A percentile compares a stretch with the other conserved stretches of the same genome.
These are phyloP conservation scores for Vollenhovia emeryi DNA, from an alignment of 1,140 invertebrate species.

Conservation along the genomic window DNA sequence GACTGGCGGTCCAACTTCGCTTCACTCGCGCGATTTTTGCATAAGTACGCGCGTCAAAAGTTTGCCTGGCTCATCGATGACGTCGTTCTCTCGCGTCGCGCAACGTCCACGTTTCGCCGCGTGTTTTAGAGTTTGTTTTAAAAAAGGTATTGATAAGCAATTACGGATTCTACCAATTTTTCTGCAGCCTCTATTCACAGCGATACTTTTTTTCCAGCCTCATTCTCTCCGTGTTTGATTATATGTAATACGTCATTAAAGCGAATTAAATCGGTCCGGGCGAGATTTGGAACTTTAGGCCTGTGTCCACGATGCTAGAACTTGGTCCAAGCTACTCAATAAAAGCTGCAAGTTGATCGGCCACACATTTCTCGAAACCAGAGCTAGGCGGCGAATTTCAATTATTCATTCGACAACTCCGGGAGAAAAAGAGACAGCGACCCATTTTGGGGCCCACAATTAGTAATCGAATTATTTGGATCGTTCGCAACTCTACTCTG, in stretches of 20 bases:
- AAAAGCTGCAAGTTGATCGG: too few species aligned
- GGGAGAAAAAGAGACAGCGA: too few species aligned
- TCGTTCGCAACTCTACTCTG: too few species aligned
- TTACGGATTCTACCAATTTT: background rate
- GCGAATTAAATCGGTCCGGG: background rate
- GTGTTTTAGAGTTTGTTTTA: background rate
- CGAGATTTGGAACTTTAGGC: too few species aligned
- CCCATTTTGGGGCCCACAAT: too few species aligned
- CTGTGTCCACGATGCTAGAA: too few species aligned
- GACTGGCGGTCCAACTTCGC: background rate
- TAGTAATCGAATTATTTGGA: too few species aligned
- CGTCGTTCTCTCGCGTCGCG: background rate
- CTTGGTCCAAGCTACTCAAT: too few species aligned
- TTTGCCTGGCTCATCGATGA: background rate
- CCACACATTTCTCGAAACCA: too few species aligned
- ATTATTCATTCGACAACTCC: constrained; percentile 19
- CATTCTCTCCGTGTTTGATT: background rate
- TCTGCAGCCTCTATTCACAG: background rate
- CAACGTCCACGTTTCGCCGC: background rate
- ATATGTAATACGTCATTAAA: background rate
- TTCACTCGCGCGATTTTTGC: background rate
- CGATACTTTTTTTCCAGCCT: background rate
- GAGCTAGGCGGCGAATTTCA: background rate
- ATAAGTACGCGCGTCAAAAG: background rate
- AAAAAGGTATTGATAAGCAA: background rate